A percentile compares a stretch with the other conserved stretches of the same genome.
phyloP scores from a whole-genome alignment of 2,113 vertebrate species.

The Callochromis pleurospilus region DNA sequence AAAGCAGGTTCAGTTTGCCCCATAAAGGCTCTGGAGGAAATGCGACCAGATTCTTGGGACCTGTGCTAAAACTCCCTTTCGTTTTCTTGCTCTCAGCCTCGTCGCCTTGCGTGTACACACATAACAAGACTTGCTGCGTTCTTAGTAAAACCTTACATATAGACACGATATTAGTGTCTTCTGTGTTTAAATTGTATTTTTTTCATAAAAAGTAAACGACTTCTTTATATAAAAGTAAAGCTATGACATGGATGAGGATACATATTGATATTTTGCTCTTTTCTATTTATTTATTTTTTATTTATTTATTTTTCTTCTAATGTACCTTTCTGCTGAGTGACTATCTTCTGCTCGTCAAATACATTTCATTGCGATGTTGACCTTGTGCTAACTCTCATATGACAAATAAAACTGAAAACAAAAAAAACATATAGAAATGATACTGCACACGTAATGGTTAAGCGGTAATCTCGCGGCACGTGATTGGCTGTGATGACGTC shows the following conservation, averaged over 20 bases:
- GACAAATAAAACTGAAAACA: neutral
- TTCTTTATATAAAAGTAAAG: neutral
- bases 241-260: neutral
- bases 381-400: neutral
- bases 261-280: neutral
- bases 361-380: neutral
- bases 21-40: neutral
- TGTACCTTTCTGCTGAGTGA: neutral
- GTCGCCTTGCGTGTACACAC: fast-evolving
- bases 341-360: neutral
- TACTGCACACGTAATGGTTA: neutral
- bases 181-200: too few relatives aligned
- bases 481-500: conserved; percentile 41
- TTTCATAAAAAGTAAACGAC: fast-evolving
- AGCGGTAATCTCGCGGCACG: neutral
- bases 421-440: neutral
- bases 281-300: fast-evolving
- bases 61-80: neutral
- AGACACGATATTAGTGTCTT: neutral
- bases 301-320: neutral
- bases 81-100: neutral
- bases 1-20: fast-evolving
- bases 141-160: neutral
- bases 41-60: neutral
- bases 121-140: neutral